phyloP scores from a whole-genome alignment of 2,888 invertebrate species.

The Xiphydria camelus region DNA sequence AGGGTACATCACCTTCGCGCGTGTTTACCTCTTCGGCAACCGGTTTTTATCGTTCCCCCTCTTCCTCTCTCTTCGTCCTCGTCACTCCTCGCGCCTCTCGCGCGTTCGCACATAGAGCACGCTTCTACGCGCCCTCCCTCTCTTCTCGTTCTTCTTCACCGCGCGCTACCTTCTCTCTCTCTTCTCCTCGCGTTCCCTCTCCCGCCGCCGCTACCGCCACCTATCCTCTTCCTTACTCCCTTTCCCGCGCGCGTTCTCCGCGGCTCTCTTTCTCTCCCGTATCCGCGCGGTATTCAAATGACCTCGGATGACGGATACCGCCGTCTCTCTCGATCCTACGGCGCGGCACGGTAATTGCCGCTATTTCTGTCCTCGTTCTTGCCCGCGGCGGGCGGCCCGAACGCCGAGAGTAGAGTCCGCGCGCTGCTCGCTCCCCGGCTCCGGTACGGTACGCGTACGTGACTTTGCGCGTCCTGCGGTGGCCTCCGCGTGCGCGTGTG shows the following conservation, averaged over 20 bases:
- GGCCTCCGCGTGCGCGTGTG: neutral
- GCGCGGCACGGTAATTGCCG: slow-evolving; percentile 39
- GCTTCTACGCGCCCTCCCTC: slow-evolving; percentile 10
- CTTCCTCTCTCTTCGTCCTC: slow-evolving; percentile 4
- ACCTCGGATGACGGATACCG: slow-evolving; percentile 42
- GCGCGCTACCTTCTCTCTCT: slow-evolving; percentile 3
- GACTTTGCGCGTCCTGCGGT: neutral
- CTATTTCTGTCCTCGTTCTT: slow-evolving; percentile 40
- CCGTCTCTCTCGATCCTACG: slow-evolving; percentile 27
- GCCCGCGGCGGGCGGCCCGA: too few species aligned
- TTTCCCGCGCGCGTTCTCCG: slow-evolving; percentile 9
- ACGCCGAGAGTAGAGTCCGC: too few species aligned
- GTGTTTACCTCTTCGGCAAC: slow-evolving; percentile 53
- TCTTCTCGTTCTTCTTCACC: slow-evolving; percentile 8
- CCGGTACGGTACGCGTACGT: neutral
- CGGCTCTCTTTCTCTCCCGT: slow-evolving; percentile 6
- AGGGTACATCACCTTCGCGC: slow-evolving; percentile 53
- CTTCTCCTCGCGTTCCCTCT: slow-evolving; percentile 3
- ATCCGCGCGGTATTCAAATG: slow-evolving; percentile 41
- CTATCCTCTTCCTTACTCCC: slow-evolving; percentile 1
- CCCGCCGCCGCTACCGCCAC: neutral
- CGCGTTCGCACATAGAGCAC: too few species aligned
- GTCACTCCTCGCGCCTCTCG: neutral
- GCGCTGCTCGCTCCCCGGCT: too few species aligned
- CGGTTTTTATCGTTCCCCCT: slow-evolving; percentile 43